These are phyloP conservation scores for Zapornia atra DNA, from an alignment of 2,113 vertebrate genomes.

Conservation along the genomic window DNA sequence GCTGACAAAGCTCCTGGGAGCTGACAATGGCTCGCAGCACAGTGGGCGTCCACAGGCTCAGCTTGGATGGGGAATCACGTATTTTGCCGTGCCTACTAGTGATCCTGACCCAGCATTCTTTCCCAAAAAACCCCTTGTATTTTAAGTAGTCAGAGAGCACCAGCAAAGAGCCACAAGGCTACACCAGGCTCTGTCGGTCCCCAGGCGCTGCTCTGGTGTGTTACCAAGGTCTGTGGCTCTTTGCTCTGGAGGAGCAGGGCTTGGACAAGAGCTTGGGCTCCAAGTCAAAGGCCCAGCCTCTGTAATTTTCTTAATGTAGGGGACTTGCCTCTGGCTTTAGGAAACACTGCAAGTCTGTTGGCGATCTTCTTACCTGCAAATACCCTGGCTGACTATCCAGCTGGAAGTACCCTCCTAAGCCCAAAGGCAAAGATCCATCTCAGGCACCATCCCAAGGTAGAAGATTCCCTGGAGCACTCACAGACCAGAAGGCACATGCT, in stretches of 20 bases:
- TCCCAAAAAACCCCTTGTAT: background rate
- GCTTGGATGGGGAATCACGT: background rate
- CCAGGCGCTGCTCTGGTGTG: background rate
- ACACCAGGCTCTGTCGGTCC: accelerated
- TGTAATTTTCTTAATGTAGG: background rate
- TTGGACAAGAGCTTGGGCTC: background rate
- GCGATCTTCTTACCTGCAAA: slow-evolving; percentile 27
- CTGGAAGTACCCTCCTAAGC: background rate
- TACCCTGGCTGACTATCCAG: background rate
- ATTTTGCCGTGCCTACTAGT: background rate
- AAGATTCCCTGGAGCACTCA: background rate
- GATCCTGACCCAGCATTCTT: background rate
- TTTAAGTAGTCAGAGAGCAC: background rate
- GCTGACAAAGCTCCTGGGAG: background rate
- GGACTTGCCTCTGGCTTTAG: background rate
- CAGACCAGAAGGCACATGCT: background rate
- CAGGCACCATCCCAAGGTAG: accelerated
- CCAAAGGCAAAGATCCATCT: background rate
- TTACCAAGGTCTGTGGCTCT: background rate
- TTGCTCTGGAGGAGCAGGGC: background rate
- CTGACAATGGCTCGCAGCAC: background rate
- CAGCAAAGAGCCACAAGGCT: background rate
- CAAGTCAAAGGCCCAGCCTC: background rate
- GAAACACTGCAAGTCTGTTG: background rate
- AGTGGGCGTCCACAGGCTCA: background rate